These are phyloP conservation scores for Brachionus rotundiformis DNA, from an alignment of 1,140 invertebrate species.

Conservation along the genomic window DNA sequence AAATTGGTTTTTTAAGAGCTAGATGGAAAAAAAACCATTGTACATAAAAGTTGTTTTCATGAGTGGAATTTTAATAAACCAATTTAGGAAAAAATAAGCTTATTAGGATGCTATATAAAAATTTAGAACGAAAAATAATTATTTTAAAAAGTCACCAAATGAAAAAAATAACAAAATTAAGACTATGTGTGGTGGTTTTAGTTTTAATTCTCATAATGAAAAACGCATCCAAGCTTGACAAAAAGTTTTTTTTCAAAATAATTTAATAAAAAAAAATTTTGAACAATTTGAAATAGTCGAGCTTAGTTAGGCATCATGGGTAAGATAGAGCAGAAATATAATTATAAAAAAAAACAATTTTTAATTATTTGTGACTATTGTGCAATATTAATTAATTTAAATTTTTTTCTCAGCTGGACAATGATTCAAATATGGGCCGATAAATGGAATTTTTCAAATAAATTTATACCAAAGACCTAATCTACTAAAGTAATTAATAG, in stretches of 20 bases:
- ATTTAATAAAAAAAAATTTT: slow-evolving; percentile 22
- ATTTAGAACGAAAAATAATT: neutral
- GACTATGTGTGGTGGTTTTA: slow-evolving; percentile 24
- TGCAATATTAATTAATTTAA: neutral
- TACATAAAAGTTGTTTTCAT: neutral
- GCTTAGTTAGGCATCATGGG: neutral
- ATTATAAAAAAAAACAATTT: neutral
- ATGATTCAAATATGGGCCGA: neutral
- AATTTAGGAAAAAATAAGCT: neutral
- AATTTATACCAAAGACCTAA: neutral
- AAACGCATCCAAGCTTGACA: slow-evolving; percentile 36
- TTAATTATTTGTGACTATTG: neutral
- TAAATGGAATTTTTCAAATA: slow-evolving; percentile 8
- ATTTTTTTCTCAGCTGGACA: neutral
- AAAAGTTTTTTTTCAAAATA: slow-evolving; percentile 15
- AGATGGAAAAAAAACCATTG: neutral
- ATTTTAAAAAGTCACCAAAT: slow-evolving; percentile 40
- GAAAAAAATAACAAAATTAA: slow-evolving; percentile 3
- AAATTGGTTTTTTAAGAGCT: neutral
- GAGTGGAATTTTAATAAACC: slow-evolving; percentile 11
- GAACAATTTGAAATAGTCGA: slow-evolving; percentile 31
- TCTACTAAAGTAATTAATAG: neutral
- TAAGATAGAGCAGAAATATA: slow-evolving; percentile 12
- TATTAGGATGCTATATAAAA: neutral
- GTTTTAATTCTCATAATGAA: slow-evolving; percentile 33